Conservation (phyloP, 2,113 vertebrate genomes). For the Thomomys bottae region DNA sequence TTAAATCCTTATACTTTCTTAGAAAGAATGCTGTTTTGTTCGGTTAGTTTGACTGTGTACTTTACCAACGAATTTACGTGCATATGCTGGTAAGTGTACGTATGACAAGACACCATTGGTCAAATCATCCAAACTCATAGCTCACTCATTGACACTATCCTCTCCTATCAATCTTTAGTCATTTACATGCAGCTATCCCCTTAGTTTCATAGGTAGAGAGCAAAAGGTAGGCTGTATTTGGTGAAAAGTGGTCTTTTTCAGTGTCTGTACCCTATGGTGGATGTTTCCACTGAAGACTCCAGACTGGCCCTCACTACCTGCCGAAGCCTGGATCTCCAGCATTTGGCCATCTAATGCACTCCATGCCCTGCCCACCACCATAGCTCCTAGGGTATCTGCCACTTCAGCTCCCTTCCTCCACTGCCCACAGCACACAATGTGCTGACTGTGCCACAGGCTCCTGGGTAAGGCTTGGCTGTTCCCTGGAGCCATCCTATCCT, state of each 20-base stretch:
- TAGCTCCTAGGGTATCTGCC: neutral
- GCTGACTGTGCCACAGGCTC: slow-evolving; percentile 44
- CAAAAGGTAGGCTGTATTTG: neutral
- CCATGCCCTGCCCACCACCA: neutral
- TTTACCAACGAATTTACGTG: neutral
- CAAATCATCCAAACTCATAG: neutral
- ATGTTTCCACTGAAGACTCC: neutral
- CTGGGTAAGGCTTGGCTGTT: slow-evolving; percentile 5
- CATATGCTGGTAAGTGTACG: neutral
- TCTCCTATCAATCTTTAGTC: neutral
- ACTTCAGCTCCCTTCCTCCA: neutral
- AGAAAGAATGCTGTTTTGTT: neutral
- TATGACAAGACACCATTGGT: neutral
- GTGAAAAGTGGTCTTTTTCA: neutral
- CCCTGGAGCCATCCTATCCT: neutral
- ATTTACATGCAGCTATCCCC: no score
- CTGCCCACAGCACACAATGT: neutral
- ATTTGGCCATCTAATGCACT: neutral
- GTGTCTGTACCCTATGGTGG: neutral
- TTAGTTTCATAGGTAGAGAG: no score
- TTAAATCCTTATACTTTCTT: no score
- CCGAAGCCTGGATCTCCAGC: neutral
- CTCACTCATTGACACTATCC: neutral
- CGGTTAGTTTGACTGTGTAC: neutral
- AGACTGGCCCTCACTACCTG: neutral